phyloP scores from a whole-genome alignment of 1,140 invertebrate species.

The Drosophila quadrilineata region DNA sequence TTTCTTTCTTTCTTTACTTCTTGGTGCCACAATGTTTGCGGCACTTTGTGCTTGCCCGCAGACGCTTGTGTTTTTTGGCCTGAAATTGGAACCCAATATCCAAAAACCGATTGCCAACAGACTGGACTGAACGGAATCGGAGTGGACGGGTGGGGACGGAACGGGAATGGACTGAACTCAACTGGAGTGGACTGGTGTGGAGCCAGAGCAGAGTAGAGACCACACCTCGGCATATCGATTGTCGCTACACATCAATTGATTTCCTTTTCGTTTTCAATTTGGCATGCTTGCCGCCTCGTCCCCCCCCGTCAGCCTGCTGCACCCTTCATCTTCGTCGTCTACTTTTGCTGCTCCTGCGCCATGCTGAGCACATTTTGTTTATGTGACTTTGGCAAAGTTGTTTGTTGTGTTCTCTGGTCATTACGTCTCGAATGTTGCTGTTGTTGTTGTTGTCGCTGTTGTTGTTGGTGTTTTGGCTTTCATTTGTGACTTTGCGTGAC shows the following conservation, averaged over 20 bases:
- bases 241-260: conserved; percentile 69
- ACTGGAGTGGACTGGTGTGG: too few relatives aligned
- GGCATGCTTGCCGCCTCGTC: neutral
- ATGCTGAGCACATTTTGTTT: conserved; percentile 49
- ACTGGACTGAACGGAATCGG: too few relatives aligned
- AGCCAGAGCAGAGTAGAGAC: too few relatives aligned
- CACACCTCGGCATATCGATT: conserved; percentile 68
- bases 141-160: too few relatives aligned
- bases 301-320: neutral
- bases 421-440: neutral
- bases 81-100: conserved; percentile 12
- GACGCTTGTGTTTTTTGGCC: conserved; percentile 34
- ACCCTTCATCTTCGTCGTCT: neutral
- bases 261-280: conserved; percentile 76
- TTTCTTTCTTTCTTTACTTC: neutral
- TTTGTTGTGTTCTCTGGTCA: conserved; percentile 28
- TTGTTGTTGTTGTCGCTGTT: neutral
- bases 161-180: too few relatives aligned
- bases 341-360: neutral
- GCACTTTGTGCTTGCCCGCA: conserved; percentile 49
- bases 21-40: conserved; percentile 2
- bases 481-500: conserved; percentile 73
- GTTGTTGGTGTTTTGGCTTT: conserved; percentile 15
- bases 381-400: conserved; percentile 47
- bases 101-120: conserved; percentile 29